phyloP scores from a whole-genome alignment of 2,113 vertebrate species.

The Marmota monax region DNA sequence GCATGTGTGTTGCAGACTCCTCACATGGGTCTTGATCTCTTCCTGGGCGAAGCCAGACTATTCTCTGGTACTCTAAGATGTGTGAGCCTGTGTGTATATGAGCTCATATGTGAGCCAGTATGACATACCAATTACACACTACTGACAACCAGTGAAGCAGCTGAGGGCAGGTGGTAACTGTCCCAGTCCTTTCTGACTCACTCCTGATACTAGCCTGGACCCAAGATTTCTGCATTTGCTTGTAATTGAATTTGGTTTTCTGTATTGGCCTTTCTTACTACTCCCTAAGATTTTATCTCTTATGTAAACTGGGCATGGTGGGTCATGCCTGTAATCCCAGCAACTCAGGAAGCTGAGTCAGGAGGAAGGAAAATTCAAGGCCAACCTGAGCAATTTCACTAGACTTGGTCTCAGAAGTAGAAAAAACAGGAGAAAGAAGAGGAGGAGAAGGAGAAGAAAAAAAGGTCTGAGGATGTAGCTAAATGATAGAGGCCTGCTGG shows the following conservation, averaged over 20 bases:
- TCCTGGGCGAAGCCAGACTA: not conserved
- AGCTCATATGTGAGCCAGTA: not conserved
- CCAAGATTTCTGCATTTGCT: not conserved
- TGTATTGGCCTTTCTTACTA: not conserved
- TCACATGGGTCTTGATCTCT: not conserved
- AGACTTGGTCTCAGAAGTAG: too few relatives aligned
- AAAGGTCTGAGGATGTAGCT: too few relatives aligned
- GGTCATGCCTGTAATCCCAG: too few relatives aligned
- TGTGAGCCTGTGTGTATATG: not conserved
- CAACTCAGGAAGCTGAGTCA: too few relatives aligned
- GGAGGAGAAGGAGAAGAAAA: too few relatives aligned
- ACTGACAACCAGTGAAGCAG: not conserved
- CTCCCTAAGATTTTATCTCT: not conserved
- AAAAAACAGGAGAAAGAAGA: too few relatives aligned
- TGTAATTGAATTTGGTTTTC: not conserved
- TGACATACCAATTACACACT: not conserved
- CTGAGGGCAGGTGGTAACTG: too few relatives aligned
- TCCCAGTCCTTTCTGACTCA: not conserved
- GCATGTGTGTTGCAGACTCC: not conserved
- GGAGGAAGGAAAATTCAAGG: too few relatives aligned
- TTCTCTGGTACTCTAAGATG: not conserved
- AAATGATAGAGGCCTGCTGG: too few relatives aligned
- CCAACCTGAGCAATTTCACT: too few relatives aligned
- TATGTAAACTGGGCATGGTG: too few relatives aligned
- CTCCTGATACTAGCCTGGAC: not conserved